Evolutionary conservation across 2,888 invertebrate species (phyloP), one percentile per base, ranked within the genome.

Genomic region (Lasioglossum villosulum): DNA sequence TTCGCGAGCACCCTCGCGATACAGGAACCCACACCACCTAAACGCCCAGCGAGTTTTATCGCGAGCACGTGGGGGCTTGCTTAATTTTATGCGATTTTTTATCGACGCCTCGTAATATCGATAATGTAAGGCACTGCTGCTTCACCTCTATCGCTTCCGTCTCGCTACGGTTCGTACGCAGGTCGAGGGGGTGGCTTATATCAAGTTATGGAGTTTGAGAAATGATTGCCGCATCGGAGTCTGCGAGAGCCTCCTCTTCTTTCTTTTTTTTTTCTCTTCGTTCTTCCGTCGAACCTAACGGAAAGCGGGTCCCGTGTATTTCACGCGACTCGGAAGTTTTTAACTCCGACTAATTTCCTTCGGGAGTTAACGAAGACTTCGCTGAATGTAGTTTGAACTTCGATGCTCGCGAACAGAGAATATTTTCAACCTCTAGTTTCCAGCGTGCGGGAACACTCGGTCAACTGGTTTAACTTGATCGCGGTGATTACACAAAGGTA

Each of bases 71-170:
- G 93, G 91, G 91, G 89, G 90, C 91, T 94, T 94, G 94, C 92
- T 94, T 94, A 95, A 95, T 95, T 95, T 95, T 94, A 95, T 94
- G 95, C 94, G 94, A 94, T 95, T 94, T 94, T 95, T 95, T 95
- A 95, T 95, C 94, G 94, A 92, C 93, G 93, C 92, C 93, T 94
- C 94, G 95, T 95, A 95, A 95, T 95, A 95, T 95, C 94, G 95
- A 95, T 95, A 95, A 95, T 94, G 95, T 93, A 93, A 93, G 93
- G 91, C 92, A 90, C 89, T 88, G 91, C 90, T 90, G 89, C 74
- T 82, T 79, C 87, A 75, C 87, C 86, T 84, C 87, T 75, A 37
- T 66, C 84, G 80, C 66, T 75, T 42, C 82, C 83, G 23, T 19
- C 76, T 79, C 75, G 83, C 88, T 70, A 72, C 79, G 86, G 74